Percentiles rank a stretch among this genome's conserved stretches.
Evolutionary conservation across 2,113 vertebrate species (phyloP).

Genomic region (Saccopteryx leptura): DNA sequence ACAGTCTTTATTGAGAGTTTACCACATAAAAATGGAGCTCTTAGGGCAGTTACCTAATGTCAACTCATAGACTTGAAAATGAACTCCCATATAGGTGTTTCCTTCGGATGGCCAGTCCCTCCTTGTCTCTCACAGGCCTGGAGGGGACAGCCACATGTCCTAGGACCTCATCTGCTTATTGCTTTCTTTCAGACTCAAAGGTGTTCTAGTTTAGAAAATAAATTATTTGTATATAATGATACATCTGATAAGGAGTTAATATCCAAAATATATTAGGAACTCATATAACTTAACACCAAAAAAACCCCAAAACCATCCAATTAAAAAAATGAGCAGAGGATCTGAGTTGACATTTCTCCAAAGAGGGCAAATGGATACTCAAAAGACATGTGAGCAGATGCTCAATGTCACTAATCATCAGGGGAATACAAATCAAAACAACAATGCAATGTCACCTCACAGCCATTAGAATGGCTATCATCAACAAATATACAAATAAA

Average conservation of each 20-base stretch:
- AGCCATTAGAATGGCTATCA: neutral
- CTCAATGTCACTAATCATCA: neutral
- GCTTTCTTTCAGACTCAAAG: neutral
- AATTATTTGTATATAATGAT: neutral
- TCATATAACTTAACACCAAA: neutral
- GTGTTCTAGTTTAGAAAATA: neutral
- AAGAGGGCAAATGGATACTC: neutral
- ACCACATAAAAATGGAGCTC: neutral
- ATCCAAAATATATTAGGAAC: neutral
- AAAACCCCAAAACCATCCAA: neutral
- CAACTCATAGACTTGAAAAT: neutral
- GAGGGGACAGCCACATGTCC: neutral
- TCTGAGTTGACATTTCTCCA: neutral
- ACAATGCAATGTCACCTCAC: neutral
- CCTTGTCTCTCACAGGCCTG: neutral
- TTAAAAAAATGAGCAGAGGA: neutral
- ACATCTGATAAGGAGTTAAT: neutral
- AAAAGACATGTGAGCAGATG: neutral
- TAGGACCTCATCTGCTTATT: neutral
- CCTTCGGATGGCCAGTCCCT: neutral
- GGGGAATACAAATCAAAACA: neutral
- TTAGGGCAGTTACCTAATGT: neutral
- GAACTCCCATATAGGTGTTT: neutral
- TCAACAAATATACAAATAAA: neutral
- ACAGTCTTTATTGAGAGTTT: neutral